Base-by-base conservation (phyloP, 2,797 vertebrate genomes). In the Leuciscus waleckii region DNA sequence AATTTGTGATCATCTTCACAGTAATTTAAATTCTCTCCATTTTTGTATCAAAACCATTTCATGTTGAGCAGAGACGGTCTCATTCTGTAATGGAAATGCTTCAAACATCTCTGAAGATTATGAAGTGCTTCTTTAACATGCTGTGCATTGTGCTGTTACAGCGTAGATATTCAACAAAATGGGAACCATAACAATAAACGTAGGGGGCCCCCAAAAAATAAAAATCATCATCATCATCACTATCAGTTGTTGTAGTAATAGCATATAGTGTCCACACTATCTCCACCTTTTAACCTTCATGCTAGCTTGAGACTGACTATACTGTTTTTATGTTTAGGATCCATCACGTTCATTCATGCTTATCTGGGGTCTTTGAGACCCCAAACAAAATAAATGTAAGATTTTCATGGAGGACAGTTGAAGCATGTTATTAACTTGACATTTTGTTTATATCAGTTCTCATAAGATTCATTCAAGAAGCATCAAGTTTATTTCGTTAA, bases 1-100 rank as follows among this genome's bases (percentile, higher is more conserved):
- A 77, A 68, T 67, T 77, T 83, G 61, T 41, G 73, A 84, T 68
- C 17, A 77, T 78, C 46, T 77, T 77, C 43, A 29, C 63, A 56
- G n/a, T 56, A 10, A 54, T 83, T 78, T 61, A 37, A 74, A 78
- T 79, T 54, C n/a, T 79, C 21, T 74, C 56, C 17, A 16, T 56
- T 86, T 61, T 35, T 75, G 37, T 26, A 37, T 41, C 49, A 37
- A 82, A 46, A 23, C 7, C 9, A 74, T 74, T 65, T 56, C 35
- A 76, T 77, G 61, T 84, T 26, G 0, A 61, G 69, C 17, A 73
- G 13, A 46, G 11, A 16, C n/a, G 0, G n/a, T 74, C 35, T 82
- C 81, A 82, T 29, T 69, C 32, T 54, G 35, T 77, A 41, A 74
- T n/a, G 29, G 19, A 8, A 49, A 63, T 35, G 19, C 13, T 75